Evolutionary conservation across 2,888 invertebrate genomes (phyloP).

Genomic region (Drosophila mayaguana): DNA sequence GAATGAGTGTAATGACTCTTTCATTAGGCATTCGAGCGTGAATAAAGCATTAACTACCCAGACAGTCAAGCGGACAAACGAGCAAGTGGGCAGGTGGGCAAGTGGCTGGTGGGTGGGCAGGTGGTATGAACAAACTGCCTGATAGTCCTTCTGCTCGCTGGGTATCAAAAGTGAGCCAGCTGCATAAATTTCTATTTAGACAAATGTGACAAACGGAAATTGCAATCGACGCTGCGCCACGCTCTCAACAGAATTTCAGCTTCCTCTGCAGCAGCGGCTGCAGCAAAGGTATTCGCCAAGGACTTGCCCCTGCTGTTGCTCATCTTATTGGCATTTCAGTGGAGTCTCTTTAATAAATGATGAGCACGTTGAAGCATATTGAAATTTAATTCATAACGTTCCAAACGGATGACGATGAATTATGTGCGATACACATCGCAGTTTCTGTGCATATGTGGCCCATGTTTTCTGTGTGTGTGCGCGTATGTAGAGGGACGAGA

Average conservation of each 20-base stretch:
- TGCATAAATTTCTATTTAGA: slow-evolving; percentile 77
- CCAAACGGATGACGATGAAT: slow-evolving; percentile 39
- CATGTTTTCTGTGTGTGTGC: neutral
- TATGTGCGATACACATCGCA: slow-evolving; percentile 18
- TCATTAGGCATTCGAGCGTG: slow-evolving; percentile 65
- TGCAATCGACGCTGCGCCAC: slow-evolving; percentile 63
- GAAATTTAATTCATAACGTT: slow-evolving; percentile 76
- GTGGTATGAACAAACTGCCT: neutral
- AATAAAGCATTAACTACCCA: slow-evolving; percentile 63
- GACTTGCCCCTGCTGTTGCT: slow-evolving; percentile 29
- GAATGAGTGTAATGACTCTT: slow-evolving; percentile 70
- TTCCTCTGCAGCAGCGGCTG: slow-evolving; percentile 45
- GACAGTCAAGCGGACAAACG: neutral
- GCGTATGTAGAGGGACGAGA: neutral
- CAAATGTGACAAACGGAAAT: slow-evolving; percentile 77
- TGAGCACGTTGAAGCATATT: slow-evolving; percentile 73
- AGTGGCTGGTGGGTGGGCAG: too few species aligned
- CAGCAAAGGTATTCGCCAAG: slow-evolving; percentile 41
- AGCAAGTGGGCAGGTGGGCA: neutral
- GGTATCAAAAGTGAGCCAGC: slow-evolving; percentile 29
- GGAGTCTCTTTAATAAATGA: slow-evolving; percentile 61
- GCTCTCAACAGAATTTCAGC: slow-evolving; percentile 54
- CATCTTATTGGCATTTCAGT: slow-evolving; percentile 50
- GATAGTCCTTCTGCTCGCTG: neutral
- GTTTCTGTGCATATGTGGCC: slow-evolving; percentile 10